Base-by-base conservation (phyloP, 64 coral and sea anemone genomes). In the Acropora yongei region DNA sequence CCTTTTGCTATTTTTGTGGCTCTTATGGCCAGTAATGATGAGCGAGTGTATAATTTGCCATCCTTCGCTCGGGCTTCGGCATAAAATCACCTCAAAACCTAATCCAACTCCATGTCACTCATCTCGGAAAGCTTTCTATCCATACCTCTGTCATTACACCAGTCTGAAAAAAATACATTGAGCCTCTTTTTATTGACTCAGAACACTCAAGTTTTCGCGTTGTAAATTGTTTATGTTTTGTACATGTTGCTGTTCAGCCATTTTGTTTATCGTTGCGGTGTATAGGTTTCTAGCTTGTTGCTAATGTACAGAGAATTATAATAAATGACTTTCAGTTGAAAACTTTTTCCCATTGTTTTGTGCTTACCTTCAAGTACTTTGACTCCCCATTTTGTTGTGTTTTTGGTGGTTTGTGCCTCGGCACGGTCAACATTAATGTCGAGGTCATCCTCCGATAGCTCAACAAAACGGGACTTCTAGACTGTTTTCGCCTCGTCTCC, bases 51-150 rank as follows among this genome's bases (percentile, higher is more conserved):
- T 39, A 78, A 57, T 86, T 65, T 41, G 18, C 90, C 90, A 43
- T 85, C 60, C 67, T 76, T 85, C 5, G 74, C 76, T 47, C 81
- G 49, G 8, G 82, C 90, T n/a, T 92, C 90, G 39, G 80, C 90
- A 68, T 86, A 92, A 77, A 92, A 92, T 12, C 17, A 2, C 13
- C 90, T 5, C 12, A 92, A 68, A 39, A 41, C 85, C 18, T 12
- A 14, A 79, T 89, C 40, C 30, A 79, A 76, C 16, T 89, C 68
- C 19, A 17, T 13, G 17, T 74, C 48, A 40, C 44, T 60, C 53
- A 55, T 20, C 19, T 77, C 2, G 44, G 11, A 41, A 87, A 87
- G n/a, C 72, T 48, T 5, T 46, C 18, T 45, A 51, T 87, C 12
- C 20, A 87, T 49, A 17, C 76, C 57, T 44, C 74, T 53, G 30